Evolutionary conservation across 30 jellyfish, hydroid and myxozoan genomes (phyloP).

Genomic region (Rhopilema esculentum): DNA sequence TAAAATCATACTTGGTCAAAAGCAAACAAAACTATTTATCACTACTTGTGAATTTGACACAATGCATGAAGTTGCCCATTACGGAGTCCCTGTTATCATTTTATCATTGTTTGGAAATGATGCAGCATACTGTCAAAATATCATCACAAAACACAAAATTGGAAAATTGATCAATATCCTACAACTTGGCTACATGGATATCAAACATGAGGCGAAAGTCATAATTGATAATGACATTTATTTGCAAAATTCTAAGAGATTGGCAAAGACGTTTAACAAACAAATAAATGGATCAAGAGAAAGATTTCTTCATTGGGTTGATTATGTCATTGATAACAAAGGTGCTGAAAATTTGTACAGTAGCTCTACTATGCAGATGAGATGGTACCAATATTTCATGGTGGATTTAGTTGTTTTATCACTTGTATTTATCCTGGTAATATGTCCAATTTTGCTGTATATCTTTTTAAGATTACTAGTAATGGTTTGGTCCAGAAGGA

Average conservation of each 20-base stretch:
- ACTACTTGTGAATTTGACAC: constrained; percentile 28
- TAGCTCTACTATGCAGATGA: neutral
- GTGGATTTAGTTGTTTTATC: constrained; percentile 2
- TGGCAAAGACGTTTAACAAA: constrained; percentile 15
- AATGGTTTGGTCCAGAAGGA: neutral
- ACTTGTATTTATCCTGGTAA: too few species aligned
- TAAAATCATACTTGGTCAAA: constrained; percentile 24
- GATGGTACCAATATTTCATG: constrained; percentile 42
- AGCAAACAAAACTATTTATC: constrained; percentile 16
- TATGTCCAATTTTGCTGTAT: neutral
- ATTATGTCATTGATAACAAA: constrained; percentile 31
- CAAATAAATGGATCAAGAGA: constrained; percentile 41
- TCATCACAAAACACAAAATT: constrained; percentile 4
- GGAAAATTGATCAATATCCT: constrained; percentile 37
- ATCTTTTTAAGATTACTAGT: neutral
- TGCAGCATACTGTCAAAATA: constrained; percentile 21
- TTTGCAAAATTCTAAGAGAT: constrained; percentile 13
- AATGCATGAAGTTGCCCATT: constrained; percentile 17
- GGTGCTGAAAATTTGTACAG: constrained; percentile 39
- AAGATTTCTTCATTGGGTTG: constrained; percentile 58
- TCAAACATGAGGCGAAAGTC: constrained; percentile 11
- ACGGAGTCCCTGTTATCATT: constrained; percentile 50
- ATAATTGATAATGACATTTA: constrained; percentile 6
- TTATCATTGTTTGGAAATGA: constrained; percentile 29
- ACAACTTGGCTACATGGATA: neutral